Evolutionary conservation across 2,888 invertebrate genomes (phyloP), one percentile per base, ranked within the genome.

Genomic region (Crepidodera aurea): DNA sequence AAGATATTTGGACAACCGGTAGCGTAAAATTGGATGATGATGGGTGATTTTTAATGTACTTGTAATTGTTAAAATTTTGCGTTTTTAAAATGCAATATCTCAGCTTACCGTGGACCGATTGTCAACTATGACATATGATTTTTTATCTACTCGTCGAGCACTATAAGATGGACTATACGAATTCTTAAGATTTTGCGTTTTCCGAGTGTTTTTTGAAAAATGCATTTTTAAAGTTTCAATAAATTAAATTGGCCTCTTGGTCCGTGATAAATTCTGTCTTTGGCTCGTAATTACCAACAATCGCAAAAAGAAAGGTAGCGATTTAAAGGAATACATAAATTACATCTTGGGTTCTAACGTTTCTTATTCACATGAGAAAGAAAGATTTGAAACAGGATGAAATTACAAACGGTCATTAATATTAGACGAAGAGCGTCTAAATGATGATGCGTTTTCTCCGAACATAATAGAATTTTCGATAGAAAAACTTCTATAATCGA

Each of bases 321-420:
- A 27, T 48, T 48, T 48, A 48, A 48, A 48, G 15, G 48, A 48
- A 48, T 48, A 48, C 19, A 48, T 48, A 48, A 48, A 48, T 48
- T 48, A 48, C 15, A 27, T 5, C 16, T 40, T 18, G 3, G 18
- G 5, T 40, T 27, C 48, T 27, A 27, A 27, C 48, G 6, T 15
- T 48, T n/a, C 27, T 48, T 12, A 48, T 27, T 48, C 48, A 29
- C 27, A 27, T 48, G 12, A 48, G 27, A 40, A 6, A 34, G 13
- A 34, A 34, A n/a, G 34, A n/a, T 12, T 34, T 34, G 34, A 34
- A 34, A 13, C 34, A 34, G 12, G 34, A 34, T 34, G 13, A 34
- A 34, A 34, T 34, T 34, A 34, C 34, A 34, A 34, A 34, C 13
- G 34, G 13, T 34, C 34, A 6, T 34, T 34, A 34, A 34, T 34